These are phyloP conservation scores for Calliphora vicina DNA, from an alignment of 1,140 invertebrate species.

Conservation along the genomic window DNA sequence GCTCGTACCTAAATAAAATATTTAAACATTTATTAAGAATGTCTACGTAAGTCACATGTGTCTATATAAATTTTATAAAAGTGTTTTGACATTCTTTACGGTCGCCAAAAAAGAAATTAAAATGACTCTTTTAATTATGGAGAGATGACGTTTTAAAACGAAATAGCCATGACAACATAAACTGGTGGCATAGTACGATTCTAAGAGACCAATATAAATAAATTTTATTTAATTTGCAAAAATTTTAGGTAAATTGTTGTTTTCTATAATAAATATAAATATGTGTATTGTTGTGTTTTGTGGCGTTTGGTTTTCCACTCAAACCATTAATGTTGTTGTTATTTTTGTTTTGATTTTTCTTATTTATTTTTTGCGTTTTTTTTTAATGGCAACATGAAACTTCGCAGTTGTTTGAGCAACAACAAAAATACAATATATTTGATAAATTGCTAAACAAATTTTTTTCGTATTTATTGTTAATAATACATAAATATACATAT, in stretches of 20 bases:
- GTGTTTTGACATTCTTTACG: too few species aligned
- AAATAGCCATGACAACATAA: conserved; percentile 4
- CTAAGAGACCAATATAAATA: neutral
- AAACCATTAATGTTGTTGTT: neutral
- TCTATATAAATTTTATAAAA: too few species aligned
- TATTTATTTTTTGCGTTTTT: neutral
- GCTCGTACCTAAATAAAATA: too few species aligned
- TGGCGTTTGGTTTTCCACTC: neutral
- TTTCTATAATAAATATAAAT: neutral
- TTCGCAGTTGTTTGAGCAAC: neutral
- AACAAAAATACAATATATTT: neutral
- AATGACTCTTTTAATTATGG: neutral
- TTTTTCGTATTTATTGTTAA: neutral
- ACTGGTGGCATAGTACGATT: neutral
- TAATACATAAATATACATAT: neutral
- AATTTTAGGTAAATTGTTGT: neutral
- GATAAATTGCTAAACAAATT: neutral
- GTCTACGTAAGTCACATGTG: too few species aligned
- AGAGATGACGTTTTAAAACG: neutral
- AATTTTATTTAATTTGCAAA: neutral
- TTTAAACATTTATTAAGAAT: too few species aligned
- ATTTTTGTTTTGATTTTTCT: neutral
- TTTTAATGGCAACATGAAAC: neutral
- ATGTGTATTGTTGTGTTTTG: neutral
- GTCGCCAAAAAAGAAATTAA: too few species aligned